phyloP scores from a whole-genome alignment of 2,888 invertebrate genomes.

The Dryobotodes eremita region DNA sequence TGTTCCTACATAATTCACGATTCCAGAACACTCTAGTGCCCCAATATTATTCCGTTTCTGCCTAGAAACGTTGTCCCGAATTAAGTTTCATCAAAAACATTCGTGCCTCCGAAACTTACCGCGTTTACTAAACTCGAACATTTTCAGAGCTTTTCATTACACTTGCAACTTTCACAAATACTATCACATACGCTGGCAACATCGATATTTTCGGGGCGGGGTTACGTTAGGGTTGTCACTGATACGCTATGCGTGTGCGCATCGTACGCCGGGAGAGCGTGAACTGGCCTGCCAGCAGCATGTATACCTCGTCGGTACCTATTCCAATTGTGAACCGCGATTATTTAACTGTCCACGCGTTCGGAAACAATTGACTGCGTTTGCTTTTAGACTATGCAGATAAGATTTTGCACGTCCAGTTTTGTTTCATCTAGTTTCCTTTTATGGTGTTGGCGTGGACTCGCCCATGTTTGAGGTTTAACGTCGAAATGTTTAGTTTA shows the following conservation, averaged over 20 bases:
- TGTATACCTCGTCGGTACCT: slow-evolving; percentile 83
- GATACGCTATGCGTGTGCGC: slow-evolving; percentile 78
- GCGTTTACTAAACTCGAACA: slow-evolving; percentile 43
- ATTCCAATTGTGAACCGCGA: slow-evolving; percentile 88
- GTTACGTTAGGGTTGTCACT: slow-evolving; percentile 72
- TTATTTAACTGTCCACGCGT: slow-evolving; percentile 90
- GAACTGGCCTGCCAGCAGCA: slow-evolving; percentile 81
- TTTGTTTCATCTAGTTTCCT: slow-evolving; percentile 62
- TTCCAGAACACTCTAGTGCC: neutral
- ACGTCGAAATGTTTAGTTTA: neutral
- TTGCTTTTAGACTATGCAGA: slow-evolving; percentile 83
- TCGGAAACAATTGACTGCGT: slow-evolving; percentile 89
- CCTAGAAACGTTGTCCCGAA: slow-evolving; percentile 1
- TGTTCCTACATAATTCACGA: neutral
- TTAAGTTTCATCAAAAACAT: slow-evolving; percentile 11
- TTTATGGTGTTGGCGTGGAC: slow-evolving; percentile 30
- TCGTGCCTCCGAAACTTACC: slow-evolving; percentile 54
- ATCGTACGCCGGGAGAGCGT: slow-evolving; percentile 84
- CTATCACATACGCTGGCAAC: slow-evolving; percentile 68
- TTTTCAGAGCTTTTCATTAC: slow-evolving; percentile 59
- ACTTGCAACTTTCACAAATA: slow-evolving; percentile 66
- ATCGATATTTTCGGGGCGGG: slow-evolving; percentile 65
- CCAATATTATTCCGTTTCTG: neutral
- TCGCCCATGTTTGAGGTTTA: slow-evolving; percentile 21
- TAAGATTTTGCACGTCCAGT: slow-evolving; percentile 85